phyloP scores from a whole-genome alignment of 2,797 vertebrate species.

The Microcaecilia unicolor region DNA sequence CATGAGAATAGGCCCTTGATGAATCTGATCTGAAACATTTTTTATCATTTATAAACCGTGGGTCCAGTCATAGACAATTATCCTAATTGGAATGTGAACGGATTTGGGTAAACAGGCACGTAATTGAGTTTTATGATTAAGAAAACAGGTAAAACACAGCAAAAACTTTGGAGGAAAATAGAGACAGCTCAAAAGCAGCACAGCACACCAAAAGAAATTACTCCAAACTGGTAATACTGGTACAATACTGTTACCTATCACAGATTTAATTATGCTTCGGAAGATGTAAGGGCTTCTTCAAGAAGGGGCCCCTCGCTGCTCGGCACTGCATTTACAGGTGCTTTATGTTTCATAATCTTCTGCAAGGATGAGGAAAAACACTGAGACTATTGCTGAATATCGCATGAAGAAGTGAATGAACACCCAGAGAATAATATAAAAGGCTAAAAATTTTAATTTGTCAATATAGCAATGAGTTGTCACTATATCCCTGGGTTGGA shows the following conservation, averaged over 20 bases:
- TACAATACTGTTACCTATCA: slow-evolving; percentile 63
- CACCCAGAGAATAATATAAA: too few relatives aligned
- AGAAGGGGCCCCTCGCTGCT: slow-evolving; percentile 79
- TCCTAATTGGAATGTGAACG: slow-evolving; percentile 37
- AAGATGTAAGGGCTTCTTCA: slow-evolving; percentile 69
- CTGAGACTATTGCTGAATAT: slow-evolving; percentile 37
- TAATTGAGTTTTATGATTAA: too few relatives aligned
- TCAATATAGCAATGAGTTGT: too few relatives aligned
- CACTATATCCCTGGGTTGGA: too few relatives aligned
- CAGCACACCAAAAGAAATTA: slow-evolving; percentile 40
- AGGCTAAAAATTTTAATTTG: too few relatives aligned
- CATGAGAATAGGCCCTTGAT: too few relatives aligned
- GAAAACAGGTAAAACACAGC: slow-evolving; percentile 28
- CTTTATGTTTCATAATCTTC: slow-evolving; percentile 63
- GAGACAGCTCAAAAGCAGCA: slow-evolving; percentile 27
- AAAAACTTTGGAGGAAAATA: slow-evolving; percentile 61
- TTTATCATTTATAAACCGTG: too few relatives aligned
- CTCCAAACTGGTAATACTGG: slow-evolving; percentile 34
- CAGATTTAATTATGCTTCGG: slow-evolving; percentile 65
- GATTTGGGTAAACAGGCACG: slow-evolving; percentile 17
- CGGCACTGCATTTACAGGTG: slow-evolving; percentile 49
- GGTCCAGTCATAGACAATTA: background rate
- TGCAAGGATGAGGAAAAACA: slow-evolving; percentile 73
- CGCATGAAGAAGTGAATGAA: too few relatives aligned
- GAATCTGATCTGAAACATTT: too few relatives aligned